Conservation (phyloP, 2,797 vertebrate genomes). For the Cephalopachus bancanus region DNA sequence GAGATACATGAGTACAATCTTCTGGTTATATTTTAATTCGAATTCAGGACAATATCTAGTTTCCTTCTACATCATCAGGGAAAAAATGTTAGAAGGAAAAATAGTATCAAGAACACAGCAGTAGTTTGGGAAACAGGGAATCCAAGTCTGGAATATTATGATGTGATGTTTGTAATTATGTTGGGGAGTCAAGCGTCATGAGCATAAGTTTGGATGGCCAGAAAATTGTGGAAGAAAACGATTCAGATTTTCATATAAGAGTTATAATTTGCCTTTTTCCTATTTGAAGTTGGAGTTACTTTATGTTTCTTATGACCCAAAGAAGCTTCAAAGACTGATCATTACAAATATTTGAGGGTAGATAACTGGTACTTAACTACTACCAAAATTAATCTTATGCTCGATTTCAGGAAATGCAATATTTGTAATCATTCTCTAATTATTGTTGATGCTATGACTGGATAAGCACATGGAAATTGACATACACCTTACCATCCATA, state of each 20-base stretch:
- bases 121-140: neutral
- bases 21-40: neutral
- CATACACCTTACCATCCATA: fast-evolving
- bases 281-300: neutral
- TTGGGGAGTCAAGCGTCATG: neutral
- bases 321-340: neutral
- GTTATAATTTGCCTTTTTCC: neutral
- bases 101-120: neutral
- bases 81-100: neutral
- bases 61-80: neutral
- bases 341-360: neutral
- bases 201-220: neutral
- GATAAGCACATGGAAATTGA: neutral
- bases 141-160: neutral
- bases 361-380: neutral
- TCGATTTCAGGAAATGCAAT: neutral
- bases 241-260: neutral
- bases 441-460: neutral
- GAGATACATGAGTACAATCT: fast-evolving
- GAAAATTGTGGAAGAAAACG: neutral
- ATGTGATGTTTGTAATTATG: neutral
- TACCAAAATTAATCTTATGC: neutral
- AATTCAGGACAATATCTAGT: neutral
- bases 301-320: neutral
- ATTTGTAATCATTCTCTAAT: neutral